These are phyloP conservation scores for Sardina pilchardus DNA, from an alignment of 2,113 vertebrate genomes.

Conservation along the genomic window DNA sequence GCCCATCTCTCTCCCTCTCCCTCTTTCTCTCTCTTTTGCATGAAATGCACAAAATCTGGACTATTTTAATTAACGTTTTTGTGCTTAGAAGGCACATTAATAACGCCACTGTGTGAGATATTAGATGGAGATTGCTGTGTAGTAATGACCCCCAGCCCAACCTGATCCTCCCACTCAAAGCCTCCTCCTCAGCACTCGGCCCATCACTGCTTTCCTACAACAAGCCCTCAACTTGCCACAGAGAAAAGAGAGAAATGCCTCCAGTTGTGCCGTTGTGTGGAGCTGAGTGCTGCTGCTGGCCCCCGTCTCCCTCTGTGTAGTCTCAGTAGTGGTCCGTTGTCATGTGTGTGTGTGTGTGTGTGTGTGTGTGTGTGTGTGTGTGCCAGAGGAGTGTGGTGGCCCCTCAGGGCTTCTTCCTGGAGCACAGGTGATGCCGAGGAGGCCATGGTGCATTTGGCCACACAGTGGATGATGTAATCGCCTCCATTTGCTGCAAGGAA, in stretches of 20 bases:
- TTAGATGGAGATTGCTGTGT: slow-evolving; percentile 48
- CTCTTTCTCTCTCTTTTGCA: slow-evolving; percentile 51
- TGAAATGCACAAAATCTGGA: slow-evolving; percentile 68
- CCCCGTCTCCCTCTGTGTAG: background rate
- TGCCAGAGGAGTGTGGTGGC: background rate
- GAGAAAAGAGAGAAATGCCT: background rate
- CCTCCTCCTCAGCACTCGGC: slow-evolving; percentile 29
- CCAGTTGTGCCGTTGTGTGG: background rate
- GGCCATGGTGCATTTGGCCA: background rate
- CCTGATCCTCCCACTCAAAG: slow-evolving; percentile 9
- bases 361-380: background rate
- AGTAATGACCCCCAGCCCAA: slow-evolving; percentile 52
- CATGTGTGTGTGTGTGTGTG: background rate
- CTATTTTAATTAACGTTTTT: slow-evolving; percentile 72
- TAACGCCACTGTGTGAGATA: slow-evolving; percentile 63
- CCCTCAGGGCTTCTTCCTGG: background rate
- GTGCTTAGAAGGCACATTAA: slow-evolving; percentile 71
- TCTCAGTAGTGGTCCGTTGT: background rate
- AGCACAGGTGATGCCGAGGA: background rate
- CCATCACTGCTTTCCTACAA: background rate
- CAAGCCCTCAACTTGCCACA: background rate
- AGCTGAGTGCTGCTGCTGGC: background rate
- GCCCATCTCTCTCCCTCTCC: background rate
- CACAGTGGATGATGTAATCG: background rate
- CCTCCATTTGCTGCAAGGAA: background rate